phyloP scores from a whole-genome alignment of 2,797 vertebrate species.

The Poeciliopsis paucimaculata region DNA sequence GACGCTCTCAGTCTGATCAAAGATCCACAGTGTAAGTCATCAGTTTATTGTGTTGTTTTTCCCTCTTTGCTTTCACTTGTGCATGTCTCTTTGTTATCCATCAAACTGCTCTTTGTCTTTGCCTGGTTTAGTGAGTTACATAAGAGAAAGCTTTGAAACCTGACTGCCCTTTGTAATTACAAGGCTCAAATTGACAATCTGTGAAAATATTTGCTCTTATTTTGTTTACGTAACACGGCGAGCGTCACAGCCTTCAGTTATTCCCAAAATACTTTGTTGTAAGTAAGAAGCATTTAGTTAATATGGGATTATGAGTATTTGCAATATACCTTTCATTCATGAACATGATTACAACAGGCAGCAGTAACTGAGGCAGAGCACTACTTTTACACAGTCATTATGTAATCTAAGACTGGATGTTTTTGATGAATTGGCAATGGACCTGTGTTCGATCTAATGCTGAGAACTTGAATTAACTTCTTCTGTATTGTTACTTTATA shows the following conservation, averaged over 20 bases:
- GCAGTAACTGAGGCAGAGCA: slow-evolving; percentile 8
- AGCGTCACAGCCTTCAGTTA: slow-evolving; percentile 7
- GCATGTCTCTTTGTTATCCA: background rate
- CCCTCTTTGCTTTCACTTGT: background rate
- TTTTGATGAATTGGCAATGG: background rate
- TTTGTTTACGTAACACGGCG: slow-evolving; percentile 29
- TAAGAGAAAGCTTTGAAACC: slow-evolving; percentile 35
- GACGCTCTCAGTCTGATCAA: slow-evolving; percentile 71
- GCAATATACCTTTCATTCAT: slow-evolving; percentile 13
- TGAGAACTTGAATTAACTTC: background rate
- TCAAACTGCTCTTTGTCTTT: slow-evolving; percentile 4
- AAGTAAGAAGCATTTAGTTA: slow-evolving; percentile 18
- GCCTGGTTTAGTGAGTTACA: slow-evolving; percentile 34
- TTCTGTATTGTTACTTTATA: background rate
- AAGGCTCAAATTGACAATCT: slow-evolving; percentile 13
- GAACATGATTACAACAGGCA: slow-evolving; percentile 1
- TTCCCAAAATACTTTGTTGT: slow-evolving; percentile 22
- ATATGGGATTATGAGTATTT: slow-evolving; percentile 31
- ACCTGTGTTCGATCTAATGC: background rate
- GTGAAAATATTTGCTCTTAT: slow-evolving; percentile 17
- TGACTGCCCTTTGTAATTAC: slow-evolving; percentile 29
- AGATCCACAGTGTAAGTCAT: slow-evolving; percentile 71
- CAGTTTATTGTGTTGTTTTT: slow-evolving; percentile 2
- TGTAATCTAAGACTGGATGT: slow-evolving; percentile 6
- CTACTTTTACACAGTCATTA: background rate